These are phyloP conservation scores for Odontophorus gujanensis DNA, from an alignment of 2,113 vertebrate species.

Conservation along the genomic window DNA sequence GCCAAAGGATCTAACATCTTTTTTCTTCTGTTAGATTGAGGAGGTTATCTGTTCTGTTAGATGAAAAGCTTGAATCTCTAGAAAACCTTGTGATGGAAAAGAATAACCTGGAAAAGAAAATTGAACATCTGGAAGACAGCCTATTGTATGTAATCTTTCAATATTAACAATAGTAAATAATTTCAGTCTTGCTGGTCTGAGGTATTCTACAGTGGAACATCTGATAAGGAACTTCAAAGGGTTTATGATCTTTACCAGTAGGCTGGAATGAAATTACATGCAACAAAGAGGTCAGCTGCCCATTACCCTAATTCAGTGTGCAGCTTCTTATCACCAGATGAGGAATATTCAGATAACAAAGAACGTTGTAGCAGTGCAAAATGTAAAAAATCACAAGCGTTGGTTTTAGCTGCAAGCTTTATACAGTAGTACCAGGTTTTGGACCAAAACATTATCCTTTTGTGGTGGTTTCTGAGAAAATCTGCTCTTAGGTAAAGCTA, in stretches of 20 bases:
- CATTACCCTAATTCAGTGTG: neutral
- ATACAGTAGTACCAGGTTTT: neutral
- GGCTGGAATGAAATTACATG: neutral
- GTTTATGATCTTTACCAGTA: neutral
- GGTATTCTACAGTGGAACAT: neutral
- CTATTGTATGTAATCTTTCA: conserved; percentile 38
- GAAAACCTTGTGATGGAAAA: conserved; percentile 42
- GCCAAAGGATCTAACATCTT: neutral
- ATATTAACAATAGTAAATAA: neutral
- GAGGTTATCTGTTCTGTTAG: neutral
- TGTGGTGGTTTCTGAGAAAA: neutral
- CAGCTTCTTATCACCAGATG: neutral
- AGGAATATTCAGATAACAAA: neutral
- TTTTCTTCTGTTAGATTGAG: conserved; percentile 41
- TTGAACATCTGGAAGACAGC: neutral
- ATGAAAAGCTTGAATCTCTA: conserved; percentile 55
- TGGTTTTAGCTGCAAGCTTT: neutral
- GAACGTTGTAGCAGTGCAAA: neutral
- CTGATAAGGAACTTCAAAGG: neutral
- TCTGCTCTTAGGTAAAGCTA: neutral
- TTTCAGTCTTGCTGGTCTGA: neutral
- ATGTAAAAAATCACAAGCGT: neutral
- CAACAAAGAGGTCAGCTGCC: neutral
- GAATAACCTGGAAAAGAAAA: conserved; percentile 56
- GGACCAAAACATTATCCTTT: neutral